phyloP scores from a whole-genome alignment of 2,888 invertebrate genomes.

The Polietes domitor region DNA sequence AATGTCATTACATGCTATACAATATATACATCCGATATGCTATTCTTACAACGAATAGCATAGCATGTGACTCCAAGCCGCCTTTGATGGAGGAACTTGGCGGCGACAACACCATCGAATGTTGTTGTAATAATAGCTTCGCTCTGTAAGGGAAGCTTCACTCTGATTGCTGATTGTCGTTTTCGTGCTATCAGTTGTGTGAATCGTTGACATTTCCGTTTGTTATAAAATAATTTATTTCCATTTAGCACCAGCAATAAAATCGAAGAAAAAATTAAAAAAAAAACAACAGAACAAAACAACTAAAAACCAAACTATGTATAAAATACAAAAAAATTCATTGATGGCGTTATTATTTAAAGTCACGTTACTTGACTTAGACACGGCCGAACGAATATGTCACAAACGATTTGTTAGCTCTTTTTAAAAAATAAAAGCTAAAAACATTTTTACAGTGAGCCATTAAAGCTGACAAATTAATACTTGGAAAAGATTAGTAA shows the following conservation, averaged over 20 bases:
- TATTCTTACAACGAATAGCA: neutral
- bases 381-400: constrained; percentile 46
- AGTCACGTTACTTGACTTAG: constrained; percentile 60
- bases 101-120: neutral
- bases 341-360: constrained; percentile 62
- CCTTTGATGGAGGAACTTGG: neutral
- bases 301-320: constrained; percentile 4
- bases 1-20: too few species aligned
- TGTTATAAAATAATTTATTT: constrained; percentile 39
- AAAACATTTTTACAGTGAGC: too few species aligned
- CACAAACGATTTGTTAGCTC: constrained; percentile 45
- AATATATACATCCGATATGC: too few species aligned
- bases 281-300: constrained; percentile 3
- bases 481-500: too few species aligned
- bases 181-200: constrained; percentile 9
- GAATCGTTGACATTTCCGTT: constrained; percentile 62
- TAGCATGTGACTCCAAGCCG: neutral
- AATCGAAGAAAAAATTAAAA: neutral
- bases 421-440: neutral
- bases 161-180: constrained; percentile 25
- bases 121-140: constrained; percentile 10
- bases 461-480: too few species aligned
- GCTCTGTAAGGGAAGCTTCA: constrained; percentile 7
- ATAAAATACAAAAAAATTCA: constrained; percentile 44
- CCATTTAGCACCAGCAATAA: constrained; percentile 27